Conservation (phyloP, 2,113 vertebrate species). For the Silurus meridionalis region DNA sequence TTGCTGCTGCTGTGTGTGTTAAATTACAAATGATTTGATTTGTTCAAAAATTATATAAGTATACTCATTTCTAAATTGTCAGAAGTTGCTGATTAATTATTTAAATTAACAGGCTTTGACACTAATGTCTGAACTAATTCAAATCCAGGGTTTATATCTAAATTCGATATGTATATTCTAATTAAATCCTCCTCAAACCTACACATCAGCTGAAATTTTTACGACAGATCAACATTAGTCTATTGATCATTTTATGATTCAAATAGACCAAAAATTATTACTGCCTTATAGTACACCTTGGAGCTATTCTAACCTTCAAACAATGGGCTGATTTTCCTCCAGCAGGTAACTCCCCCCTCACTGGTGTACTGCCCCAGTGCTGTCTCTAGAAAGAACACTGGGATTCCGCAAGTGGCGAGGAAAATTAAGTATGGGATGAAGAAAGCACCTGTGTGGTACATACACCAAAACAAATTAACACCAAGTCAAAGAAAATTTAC, state of each 20-base stretch:
- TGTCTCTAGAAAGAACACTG: slow-evolving; percentile 89
- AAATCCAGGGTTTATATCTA: neutral
- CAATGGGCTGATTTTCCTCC: slow-evolving; percentile 89
- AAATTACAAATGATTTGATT: neutral
- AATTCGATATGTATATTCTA: neutral
- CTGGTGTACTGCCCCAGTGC: slow-evolving; percentile 92
- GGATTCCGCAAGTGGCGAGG: slow-evolving; percentile 91
- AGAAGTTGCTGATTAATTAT: neutral
- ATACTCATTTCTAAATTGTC: neutral
- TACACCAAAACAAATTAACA: neutral
- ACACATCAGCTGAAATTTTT: neutral
- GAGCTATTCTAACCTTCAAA: slow-evolving; percentile 83
- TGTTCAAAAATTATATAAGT: neutral
- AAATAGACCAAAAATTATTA: neutral
- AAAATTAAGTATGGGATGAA: slow-evolving; percentile 98
- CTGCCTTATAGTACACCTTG: neutral
- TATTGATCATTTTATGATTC: neutral
- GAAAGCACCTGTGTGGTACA: slow-evolving; percentile 81
- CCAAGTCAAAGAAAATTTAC: neutral
- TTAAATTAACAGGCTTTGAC: neutral
- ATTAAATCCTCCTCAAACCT: too few relatives aligned
- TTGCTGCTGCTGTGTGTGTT: neutral
- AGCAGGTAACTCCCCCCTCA: slow-evolving; percentile 89
- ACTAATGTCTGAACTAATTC: neutral
- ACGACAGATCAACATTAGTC: neutral